phyloP scores from a whole-genome alignment of 2,113 vertebrate species.

The Corythaeola cristata region DNA sequence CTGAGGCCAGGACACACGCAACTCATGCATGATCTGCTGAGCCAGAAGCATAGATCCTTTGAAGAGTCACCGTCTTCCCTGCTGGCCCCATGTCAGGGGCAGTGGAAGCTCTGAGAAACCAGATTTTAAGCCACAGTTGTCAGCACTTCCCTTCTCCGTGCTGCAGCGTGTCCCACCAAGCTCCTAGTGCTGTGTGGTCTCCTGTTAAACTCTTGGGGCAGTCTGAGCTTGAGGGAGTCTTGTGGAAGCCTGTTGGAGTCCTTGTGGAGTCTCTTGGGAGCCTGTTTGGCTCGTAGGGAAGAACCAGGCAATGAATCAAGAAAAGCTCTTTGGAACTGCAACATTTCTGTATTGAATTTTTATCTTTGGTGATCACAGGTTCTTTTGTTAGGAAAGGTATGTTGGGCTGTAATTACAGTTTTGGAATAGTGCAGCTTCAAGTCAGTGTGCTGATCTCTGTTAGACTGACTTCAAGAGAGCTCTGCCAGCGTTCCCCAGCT shows the following conservation, averaged over 20 bases:
- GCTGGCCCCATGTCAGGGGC: not conserved
- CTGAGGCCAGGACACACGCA: not conserved
- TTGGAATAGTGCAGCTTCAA: not conserved
- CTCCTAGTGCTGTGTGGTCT: rapidly evolving
- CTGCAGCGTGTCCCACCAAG: rapidly evolving
- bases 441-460: not conserved
- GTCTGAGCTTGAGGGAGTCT: not conserved
- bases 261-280: not conserved
- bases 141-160: not conserved
- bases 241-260: not conserved
- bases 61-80: not conserved
- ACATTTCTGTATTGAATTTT: not conserved
- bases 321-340: not conserved
- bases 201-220: not conserved
- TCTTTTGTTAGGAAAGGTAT: not conserved
- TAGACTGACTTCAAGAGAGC: not conserved
- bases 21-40: not conserved
- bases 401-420: not conserved
- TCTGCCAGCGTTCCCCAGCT: not conserved
- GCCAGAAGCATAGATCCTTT: not conserved
- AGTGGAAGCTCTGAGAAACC: not conserved
- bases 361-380: not conserved
- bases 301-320: not conserved
- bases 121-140: not conserved
- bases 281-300: not conserved